Percentiles rank a stretch among this genome's conserved stretches.
Conservation (phyloP, 2,797 vertebrate species). For the Urosaurus nigricauda region DNA sequence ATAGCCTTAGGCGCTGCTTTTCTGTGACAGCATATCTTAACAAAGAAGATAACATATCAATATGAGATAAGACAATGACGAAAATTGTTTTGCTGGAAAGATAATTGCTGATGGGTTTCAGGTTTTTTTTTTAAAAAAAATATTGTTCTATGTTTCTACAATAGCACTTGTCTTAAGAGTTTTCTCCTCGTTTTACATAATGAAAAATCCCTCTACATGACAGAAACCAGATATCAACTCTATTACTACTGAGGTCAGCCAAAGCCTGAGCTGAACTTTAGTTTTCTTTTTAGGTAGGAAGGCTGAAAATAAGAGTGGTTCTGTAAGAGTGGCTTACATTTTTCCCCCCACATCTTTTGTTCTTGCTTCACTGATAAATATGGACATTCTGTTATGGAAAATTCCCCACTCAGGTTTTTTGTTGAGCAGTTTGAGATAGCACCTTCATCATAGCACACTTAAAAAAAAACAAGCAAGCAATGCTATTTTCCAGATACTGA, state of each 20-base stretch:
- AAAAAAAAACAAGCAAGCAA: too few relatives aligned
- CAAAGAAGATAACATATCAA: constrained; percentile 23
- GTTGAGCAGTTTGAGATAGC: not conserved
- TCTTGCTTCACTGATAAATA: not conserved
- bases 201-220: not conserved
- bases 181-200: not conserved
- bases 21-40: constrained; percentile 7
- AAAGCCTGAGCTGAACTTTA: not conserved
- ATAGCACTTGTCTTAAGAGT: not conserved
- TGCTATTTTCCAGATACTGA: not conserved
- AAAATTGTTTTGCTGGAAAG: constrained; percentile 16
- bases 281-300: not conserved
- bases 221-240: not conserved
- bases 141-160: constrained; percentile 8
- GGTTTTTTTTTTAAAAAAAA: not conserved
- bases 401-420: too few relatives aligned
- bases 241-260: not conserved
- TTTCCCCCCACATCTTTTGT: not conserved
- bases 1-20: constrained; percentile 10
- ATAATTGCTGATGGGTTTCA: not conserved
- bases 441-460: not conserved
- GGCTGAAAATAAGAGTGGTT: not conserved
- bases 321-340: not conserved
- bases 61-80: constrained; percentile 20
- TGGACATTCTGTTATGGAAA: not conserved